Base-by-base conservation (phyloP, 2,888 invertebrate species). In the Andrena chrysosceles region DNA sequence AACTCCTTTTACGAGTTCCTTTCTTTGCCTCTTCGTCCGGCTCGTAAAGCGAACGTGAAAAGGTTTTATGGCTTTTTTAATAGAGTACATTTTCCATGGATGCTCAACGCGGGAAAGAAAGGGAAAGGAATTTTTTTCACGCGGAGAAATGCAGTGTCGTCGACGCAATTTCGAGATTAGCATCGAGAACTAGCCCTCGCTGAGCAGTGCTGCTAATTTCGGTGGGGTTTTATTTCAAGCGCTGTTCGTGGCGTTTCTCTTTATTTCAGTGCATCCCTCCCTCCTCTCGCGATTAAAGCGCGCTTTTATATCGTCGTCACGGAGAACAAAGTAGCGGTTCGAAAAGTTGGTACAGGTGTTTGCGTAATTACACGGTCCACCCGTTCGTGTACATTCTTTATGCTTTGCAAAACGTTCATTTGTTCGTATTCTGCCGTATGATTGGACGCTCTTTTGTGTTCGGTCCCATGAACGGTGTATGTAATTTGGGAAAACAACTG, bases 31-130 rank as follows among this genome's bases (percentile, higher is more conserved):
- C n/a, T n/a, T n/a, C n/a, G 52, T 10, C 23, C n/a, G 29, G 4
- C 68, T 79, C 74, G 60, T 82, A 67, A 82, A 82, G 35, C 29
- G 67, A 69, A 64, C 66, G 63, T 26, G 68, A 73, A 69, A 31
- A 69, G 60, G 48, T 74, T 74, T 78, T 70, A 79, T 56, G 72
- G 23, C 2, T 67, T 54, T 20, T 60, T 81, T 68, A 48, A 68
- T 69, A 23, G 35, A n/a, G 31, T 49, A 56, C 33, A 48, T 20
- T 68, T 63, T 52, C 56, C 68, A 29, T n/a, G 26, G 13, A 49
- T 3, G 13, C 48, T 26, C 10, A 6, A 1, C 33, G 23, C 2
- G n/a, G 31, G 16, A 42, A 42, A 26, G 23, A 7, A 4, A 56
- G 54, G 54, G 23, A 56, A 56, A 20, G 54, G 8, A 33, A 20